Percentiles rank a stretch among this genome's conserved stretches.
phyloP scores from a whole-genome alignment of 2,113 vertebrate species.

The Tragelaphus buxtoni region DNA sequence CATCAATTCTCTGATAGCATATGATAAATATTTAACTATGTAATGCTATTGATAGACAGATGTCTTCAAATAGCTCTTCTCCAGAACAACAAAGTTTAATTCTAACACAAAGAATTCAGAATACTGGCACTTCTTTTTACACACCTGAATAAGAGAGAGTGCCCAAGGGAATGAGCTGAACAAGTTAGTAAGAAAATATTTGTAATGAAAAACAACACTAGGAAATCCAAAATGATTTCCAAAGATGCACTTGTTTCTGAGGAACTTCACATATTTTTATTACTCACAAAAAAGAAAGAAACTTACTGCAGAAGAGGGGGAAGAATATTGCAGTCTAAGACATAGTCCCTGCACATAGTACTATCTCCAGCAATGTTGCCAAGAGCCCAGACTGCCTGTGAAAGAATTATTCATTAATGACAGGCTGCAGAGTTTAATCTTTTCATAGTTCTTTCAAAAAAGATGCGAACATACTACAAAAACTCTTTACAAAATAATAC shows the following conservation, averaged over 20 bases:
- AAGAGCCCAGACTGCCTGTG: slow-evolving; percentile 97
- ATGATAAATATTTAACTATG: slow-evolving; percentile 11
- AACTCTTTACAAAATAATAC: slow-evolving; percentile 9
- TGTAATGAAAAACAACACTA: background rate
- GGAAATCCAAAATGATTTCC: slow-evolving; percentile 38
- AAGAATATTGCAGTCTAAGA: slow-evolving; percentile 97
- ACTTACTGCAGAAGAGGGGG: slow-evolving; percentile 97
- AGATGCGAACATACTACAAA: background rate
- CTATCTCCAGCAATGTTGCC: slow-evolving; percentile 99
- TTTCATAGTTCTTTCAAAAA: background rate
- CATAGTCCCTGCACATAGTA: slow-evolving; percentile 97
- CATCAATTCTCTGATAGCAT: background rate
- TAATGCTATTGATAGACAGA: background rate
- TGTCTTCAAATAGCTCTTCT: slow-evolving; percentile 10
- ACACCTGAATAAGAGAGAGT: background rate
- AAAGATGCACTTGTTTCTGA: background rate
- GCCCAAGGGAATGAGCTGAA: background rate
- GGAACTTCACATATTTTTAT: background rate
- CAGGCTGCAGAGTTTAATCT: background rate
- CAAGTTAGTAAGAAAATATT: slow-evolving; percentile 16
- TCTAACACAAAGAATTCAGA: slow-evolving; percentile 9
- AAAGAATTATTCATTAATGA: slow-evolving; percentile 55
- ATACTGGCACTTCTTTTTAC: background rate
- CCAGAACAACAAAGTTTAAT: background rate
- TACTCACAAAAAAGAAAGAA: background rate